Evolutionary conservation across 2,113 vertebrate genomes (phyloP), one percentile per base, ranked within the genome.

Genomic region (Loxodonta africana): DNA sequence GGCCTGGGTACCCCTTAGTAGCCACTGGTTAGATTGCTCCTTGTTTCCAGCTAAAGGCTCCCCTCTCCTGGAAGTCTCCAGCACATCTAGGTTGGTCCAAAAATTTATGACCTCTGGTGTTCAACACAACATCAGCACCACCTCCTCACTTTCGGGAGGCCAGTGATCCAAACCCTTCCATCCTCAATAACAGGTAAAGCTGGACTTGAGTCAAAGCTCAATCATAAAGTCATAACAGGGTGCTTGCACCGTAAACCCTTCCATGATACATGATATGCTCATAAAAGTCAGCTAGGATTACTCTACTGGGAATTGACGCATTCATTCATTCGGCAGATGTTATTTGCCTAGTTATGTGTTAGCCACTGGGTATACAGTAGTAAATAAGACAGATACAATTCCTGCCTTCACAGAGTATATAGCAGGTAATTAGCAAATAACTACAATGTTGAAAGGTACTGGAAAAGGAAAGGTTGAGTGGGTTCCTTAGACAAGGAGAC

Each of bases 401-500:
- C 41, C 65, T 80, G 41, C 26, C 44, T 28, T 81, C 28, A 46
- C 9, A 60, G 44, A 26, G 21, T 11, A 85, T 21, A 30, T 33
- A 71, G 62, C 46, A 89, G 20, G 46, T 17, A 77, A 48, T 48
- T 20, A 77, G 5, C 60, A 94, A 71, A 81, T 44, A 46, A 69
- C 25, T 62, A 46, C 12, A 80, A 14, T 11, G 23, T 0, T 33
- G 53, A 89, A 28, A 48, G 18, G 3, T 26, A 80, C 41, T 20
- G 18, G 71, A 11, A 91, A 60, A 78, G 60, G 48, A 67, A 69
- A 91, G n/a, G 21, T 6, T 65, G 60, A 41, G 28, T 11, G 33
- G 74, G 26, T 33, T 89, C n/a, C 94, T 95, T 12, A 60, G 51
- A 74, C 65, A 92, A 83, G 57, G 46, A 88, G 28, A 60, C 37